phyloP scores from a whole-genome alignment of 1,140 invertebrate genomes.

The Leptinotarsa defecta region DNA sequence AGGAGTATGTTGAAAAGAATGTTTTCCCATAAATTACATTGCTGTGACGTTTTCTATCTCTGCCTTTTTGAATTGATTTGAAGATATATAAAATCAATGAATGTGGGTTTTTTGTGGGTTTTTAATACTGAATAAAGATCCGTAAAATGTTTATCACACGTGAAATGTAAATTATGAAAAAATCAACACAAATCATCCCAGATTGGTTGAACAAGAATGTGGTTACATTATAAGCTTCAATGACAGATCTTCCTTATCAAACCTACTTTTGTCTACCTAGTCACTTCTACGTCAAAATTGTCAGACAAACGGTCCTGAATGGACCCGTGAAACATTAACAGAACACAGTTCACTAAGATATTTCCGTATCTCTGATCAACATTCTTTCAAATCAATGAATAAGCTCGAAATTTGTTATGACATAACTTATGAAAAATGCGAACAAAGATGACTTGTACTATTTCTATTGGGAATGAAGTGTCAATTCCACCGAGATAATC shows the following conservation, averaged over 20 bases:
- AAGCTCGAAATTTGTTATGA: constrained; percentile 45
- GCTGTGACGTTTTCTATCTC: no score
- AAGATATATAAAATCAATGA: no score
- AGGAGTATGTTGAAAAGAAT: no score
- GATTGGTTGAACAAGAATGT: background rate
- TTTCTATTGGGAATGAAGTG: constrained; percentile 35
- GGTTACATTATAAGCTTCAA: background rate
- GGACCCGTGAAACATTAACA: background rate
- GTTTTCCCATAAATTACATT: no score
- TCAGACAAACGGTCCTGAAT: background rate
- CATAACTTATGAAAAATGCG: constrained; percentile 46
- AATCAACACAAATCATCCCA: background rate
- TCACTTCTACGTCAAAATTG: background rate
- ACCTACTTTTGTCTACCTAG: background rate
- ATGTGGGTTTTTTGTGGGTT: no score
- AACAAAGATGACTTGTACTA: constrained; percentile 41
- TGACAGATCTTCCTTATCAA: background rate
- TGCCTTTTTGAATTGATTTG: no score
- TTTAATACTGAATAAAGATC: no score
- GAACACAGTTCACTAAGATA: constrained; percentile 9
- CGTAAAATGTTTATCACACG: no score
- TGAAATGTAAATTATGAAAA: no score
- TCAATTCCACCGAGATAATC: constrained; percentile 40
- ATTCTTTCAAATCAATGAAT: constrained; percentile 42
- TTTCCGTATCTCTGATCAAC: constrained; percentile 35